Conservation (phyloP, 2,797 vertebrate genomes). For the Buceros bicornis region DNA sequence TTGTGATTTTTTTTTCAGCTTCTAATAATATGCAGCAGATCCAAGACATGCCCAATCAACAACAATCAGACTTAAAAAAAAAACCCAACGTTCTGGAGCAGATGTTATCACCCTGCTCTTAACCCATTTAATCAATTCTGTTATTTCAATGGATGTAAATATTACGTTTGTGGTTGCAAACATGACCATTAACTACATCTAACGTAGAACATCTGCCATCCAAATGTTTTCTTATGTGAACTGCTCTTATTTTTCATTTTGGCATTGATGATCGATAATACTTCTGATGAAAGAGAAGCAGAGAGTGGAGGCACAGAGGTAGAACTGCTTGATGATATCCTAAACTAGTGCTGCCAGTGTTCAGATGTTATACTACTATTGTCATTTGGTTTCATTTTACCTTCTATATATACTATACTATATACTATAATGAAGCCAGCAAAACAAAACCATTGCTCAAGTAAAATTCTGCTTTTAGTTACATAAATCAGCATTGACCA, state of each 20-base stretch:
- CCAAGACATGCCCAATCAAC: background rate
- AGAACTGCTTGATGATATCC: background rate
- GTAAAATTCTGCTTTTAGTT: background rate
- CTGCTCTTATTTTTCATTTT: slow-evolving; percentile 47
- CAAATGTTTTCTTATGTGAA: slow-evolving; percentile 43
- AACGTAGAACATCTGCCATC: slow-evolving; percentile 48
- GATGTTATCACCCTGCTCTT: slow-evolving; percentile 32
- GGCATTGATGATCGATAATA: slow-evolving; percentile 39
- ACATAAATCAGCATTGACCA: background rate
- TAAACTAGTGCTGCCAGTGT: slow-evolving; percentile 2
- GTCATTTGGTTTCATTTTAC: background rate
- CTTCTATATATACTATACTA: background rate
- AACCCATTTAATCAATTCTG: slow-evolving; percentile 52
- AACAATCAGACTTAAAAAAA: slow-evolving; percentile 45
- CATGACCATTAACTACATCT: slow-evolving; percentile 62
- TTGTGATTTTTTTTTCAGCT: slow-evolving; percentile 15
- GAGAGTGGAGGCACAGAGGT: background rate
- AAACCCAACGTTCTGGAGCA: background rate
- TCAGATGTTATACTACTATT: background rate
- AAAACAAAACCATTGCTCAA: background rate
- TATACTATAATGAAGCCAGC: background rate
- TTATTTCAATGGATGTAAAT: slow-evolving; percentile 58
- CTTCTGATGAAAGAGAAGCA: background rate
- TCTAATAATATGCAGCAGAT: slow-evolving; percentile 12
- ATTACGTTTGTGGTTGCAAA: slow-evolving; percentile 60